A percentile compares a stretch with the other conserved stretches of the same genome.
Evolutionary conservation across 2,888 invertebrate species (phyloP).

Genomic region (Bruchidius siliquastri): DNA sequence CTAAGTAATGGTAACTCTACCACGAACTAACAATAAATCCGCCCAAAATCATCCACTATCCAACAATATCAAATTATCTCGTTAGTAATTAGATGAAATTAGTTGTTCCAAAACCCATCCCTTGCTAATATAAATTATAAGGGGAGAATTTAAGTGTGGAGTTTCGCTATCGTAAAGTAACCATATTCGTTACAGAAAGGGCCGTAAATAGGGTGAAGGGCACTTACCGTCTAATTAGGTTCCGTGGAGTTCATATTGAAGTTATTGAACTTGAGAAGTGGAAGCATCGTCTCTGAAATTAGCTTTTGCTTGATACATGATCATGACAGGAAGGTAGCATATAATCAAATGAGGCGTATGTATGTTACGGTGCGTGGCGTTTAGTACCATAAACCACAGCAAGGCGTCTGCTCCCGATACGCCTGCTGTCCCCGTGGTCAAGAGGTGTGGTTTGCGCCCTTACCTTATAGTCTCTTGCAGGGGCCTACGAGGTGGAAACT

Average conservation of each 20-base stretch:
- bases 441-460: too few relatives aligned
- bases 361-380: background rate
- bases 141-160: background rate
- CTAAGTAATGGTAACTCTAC: background rate
- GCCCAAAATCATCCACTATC: background rate
- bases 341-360: background rate
- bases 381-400: background rate
- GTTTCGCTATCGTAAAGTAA: background rate
- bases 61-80: background rate
- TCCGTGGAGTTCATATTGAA: background rate
- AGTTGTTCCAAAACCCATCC: background rate
- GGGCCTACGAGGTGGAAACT: too few relatives aligned
- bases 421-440: too few relatives aligned
- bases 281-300: background rate
- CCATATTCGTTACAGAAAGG: background rate
- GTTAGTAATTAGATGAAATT: background rate
- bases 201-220: background rate
- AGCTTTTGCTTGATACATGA: background rate
- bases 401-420: background rate
- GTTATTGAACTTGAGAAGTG: background rate
- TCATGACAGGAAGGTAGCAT: background rate
- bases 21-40: background rate
- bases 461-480: too few relatives aligned
- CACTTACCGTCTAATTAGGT: background rate
- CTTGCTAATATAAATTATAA: background rate